phyloP scores from a whole-genome alignment of 2,888 invertebrate genomes.

The Xiphydria camelus region DNA sequence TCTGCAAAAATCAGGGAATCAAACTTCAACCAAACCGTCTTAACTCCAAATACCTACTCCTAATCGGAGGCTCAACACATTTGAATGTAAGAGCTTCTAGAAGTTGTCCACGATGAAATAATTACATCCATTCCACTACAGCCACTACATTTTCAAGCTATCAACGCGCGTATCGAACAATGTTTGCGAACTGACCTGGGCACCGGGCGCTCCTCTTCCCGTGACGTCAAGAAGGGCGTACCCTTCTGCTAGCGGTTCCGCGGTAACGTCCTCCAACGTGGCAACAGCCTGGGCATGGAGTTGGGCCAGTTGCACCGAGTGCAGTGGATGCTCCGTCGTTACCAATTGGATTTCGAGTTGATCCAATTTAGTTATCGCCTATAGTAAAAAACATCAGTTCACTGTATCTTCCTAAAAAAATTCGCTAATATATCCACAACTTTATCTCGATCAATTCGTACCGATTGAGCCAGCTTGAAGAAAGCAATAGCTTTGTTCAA shows the following conservation, averaged over 20 bases:
- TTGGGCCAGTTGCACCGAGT: conserved; percentile 69
- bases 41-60: neutral
- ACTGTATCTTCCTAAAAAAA: neutral
- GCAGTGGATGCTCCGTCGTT: conserved; percentile 66
- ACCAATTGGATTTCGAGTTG: conserved; percentile 75
- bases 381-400: neutral
- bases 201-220: conserved; percentile 66
- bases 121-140: too few species aligned
- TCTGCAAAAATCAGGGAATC: too few species aligned
- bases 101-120: too few species aligned
- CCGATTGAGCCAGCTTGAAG: conserved; percentile 71
- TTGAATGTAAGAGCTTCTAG: too few species aligned
- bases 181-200: conserved; percentile 59
- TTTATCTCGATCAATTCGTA: conserved; percentile 45
- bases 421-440: neutral
- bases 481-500: conserved; percentile 71
- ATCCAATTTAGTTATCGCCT: conserved; percentile 74
- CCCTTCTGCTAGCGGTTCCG: conserved; percentile 71
- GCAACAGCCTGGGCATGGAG: conserved; percentile 69
- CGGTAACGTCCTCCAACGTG: conserved; percentile 69
- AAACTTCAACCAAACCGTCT: too few species aligned
- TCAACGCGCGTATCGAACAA: too few species aligned
- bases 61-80: too few species aligned
- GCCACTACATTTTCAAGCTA: too few species aligned
- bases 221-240: conserved; percentile 72